Conservation (phyloP, 2,113 vertebrate species). For the Solea solea region DNA sequence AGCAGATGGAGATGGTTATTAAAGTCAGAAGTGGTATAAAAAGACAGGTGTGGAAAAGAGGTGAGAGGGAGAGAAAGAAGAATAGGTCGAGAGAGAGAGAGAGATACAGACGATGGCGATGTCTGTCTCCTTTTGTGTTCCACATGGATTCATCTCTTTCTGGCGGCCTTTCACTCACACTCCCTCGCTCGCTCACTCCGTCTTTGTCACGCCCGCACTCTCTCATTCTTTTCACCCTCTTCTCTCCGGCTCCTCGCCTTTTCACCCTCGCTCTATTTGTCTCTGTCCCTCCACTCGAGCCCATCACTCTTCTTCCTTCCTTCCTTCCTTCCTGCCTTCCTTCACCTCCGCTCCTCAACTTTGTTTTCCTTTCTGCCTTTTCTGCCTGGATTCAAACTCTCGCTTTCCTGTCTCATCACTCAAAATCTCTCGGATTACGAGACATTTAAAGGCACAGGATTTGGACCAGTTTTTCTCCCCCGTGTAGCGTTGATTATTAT, state of each 20-base stretch:
- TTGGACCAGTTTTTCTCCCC: too few species aligned
- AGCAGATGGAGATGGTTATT: not conserved
- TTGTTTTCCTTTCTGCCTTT: not conserved
- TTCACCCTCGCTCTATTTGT: conserved; percentile 33
- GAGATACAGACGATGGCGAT: conserved; percentile 19
- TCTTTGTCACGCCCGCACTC: conserved; percentile 46
- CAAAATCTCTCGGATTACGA: too few species aligned
- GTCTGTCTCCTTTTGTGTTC: conserved; percentile 63
- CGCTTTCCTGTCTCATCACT: not conserved
- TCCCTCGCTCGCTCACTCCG: conserved; percentile 44
- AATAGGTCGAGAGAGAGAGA: not conserved
- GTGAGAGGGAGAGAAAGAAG: not conserved
- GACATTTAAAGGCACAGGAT: too few species aligned
- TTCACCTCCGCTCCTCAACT: conserved; percentile 22
- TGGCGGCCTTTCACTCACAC: conserved; percentile 57
- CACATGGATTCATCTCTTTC: conserved; percentile 59
- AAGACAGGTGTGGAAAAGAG: conserved; percentile 18
- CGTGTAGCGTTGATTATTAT: too few species aligned
- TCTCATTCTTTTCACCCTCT: conserved; percentile 47
- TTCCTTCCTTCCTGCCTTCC: not conserved
- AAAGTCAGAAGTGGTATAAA: not conserved
- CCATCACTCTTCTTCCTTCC: conserved; percentile 7
- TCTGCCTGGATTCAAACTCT: not conserved
- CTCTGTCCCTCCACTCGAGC: conserved; percentile 25
- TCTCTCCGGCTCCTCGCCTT: conserved; percentile 35